Evolutionary conservation across 2,888 invertebrate genomes (phyloP).

Genomic region (Heliconius aoede): DNA sequence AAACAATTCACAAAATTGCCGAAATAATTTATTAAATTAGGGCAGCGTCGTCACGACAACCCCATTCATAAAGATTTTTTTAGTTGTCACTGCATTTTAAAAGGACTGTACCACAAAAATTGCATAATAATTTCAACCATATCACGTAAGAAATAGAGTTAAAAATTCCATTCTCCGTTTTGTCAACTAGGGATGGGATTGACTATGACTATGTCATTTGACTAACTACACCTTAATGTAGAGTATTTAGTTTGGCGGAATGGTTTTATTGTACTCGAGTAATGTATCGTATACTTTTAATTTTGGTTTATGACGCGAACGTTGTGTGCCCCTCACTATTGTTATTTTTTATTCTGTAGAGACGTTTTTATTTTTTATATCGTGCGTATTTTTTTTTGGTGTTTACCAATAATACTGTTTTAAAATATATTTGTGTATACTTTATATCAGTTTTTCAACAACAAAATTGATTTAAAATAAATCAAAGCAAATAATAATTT

Average conservation of each 20-base stretch:
- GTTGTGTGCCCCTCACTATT: slow-evolving; percentile 34
- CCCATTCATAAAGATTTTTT: slow-evolving; percentile 76
- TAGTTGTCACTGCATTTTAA: slow-evolving; percentile 47
- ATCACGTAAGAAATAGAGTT: slow-evolving; percentile 32
- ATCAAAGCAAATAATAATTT: not conserved
- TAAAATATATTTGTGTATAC: not conserved
- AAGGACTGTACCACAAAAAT: slow-evolving; percentile 42
- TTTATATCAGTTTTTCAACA: no score
- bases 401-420: not conserved
- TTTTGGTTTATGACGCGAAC: slow-evolving; percentile 76
- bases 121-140: slow-evolving; percentile 47
- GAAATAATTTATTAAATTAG: slow-evolving; percentile 74
- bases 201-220: slow-evolving; percentile 62
- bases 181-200: slow-evolving; percentile 21
- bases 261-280: slow-evolving; percentile 75
- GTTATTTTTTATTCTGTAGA: slow-evolving; percentile 4
- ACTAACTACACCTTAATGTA: slow-evolving; percentile 81
- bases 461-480: not conserved
- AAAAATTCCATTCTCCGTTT: slow-evolving; percentile 38
- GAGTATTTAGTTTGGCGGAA: slow-evolving; percentile 78
- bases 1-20: slow-evolving; percentile 71
- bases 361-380: not conserved
- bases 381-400: not conserved
- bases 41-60: slow-evolving; percentile 69
- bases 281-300: slow-evolving; percentile 83